Evolutionary conservation across 2,797 vertebrate genomes (phyloP).

Genomic region (Heterohyrax brucei): DNA sequence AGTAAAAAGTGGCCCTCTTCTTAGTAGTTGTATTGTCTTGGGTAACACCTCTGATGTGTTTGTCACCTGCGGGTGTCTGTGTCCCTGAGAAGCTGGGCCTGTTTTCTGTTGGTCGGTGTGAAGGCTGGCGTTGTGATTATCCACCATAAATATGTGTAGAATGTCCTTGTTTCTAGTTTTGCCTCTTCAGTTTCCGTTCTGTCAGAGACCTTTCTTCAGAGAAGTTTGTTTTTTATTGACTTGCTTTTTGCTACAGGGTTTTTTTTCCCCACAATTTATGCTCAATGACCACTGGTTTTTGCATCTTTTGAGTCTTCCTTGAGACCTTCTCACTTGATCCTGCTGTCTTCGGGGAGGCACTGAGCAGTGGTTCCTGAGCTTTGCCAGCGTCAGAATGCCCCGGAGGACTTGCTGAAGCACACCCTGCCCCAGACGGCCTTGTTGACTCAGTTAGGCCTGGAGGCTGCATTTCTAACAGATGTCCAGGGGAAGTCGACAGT

Average conservation of each 20-base stretch:
- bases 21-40: neutral
- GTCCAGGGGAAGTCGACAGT: neutral
- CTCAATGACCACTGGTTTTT: neutral
- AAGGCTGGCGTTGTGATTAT: neutral
- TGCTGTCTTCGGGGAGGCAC: neutral
- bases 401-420: neutral
- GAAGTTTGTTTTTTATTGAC: neutral
- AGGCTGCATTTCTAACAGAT: neutral
- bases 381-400: neutral
- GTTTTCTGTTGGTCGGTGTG: neutral
- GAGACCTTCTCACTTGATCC: neutral
- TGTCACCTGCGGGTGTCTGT: neutral
- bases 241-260: neutral
- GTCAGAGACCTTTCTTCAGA: neutral
- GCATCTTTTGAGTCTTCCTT: neutral
- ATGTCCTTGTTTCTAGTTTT: slow-evolving; percentile 10
- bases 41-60: neutral
- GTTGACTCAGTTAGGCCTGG: neutral
- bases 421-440: neutral
- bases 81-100: neutral
- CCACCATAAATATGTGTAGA: neutral
- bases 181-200: neutral
- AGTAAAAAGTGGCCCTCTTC: neutral
- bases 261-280: neutral
- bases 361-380: neutral